Percentiles rank a stretch among this genome's conserved stretches.
These are phyloP conservation scores for Andrena camellia DNA, from an alignment of 2,888 invertebrate genomes.

Conservation along the genomic window DNA sequence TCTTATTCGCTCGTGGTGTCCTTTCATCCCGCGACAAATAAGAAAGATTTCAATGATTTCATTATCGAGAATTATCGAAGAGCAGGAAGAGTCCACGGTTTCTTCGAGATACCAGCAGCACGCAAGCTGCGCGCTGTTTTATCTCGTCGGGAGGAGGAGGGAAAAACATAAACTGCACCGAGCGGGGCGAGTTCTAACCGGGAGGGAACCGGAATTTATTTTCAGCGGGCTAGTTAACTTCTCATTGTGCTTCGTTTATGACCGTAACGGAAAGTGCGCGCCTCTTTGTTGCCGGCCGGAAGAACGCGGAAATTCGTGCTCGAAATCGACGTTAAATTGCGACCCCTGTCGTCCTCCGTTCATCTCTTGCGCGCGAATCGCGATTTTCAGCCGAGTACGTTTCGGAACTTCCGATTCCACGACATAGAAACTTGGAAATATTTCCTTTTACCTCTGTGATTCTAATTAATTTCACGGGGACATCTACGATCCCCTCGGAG, in stretches of 20 bases:
- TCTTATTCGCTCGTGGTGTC: no score
- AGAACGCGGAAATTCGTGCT: conserved; percentile 50
- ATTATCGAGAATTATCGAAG: not conserved
- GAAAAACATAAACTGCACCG: conserved; percentile 21
- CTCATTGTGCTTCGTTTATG: conserved; percentile 66
- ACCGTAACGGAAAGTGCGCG: conserved; percentile 65
- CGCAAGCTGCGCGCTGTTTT: conserved; percentile 11
- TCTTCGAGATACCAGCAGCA: conserved; percentile 20
- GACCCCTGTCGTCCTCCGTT: not conserved
- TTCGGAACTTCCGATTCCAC: not conserved
- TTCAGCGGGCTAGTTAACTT: conserved; percentile 61
- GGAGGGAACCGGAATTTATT: conserved; percentile 57
- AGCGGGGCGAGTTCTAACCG: conserved; percentile 10
- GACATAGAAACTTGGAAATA: not conserved
- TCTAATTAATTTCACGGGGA: no score
- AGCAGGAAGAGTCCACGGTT: not conserved
- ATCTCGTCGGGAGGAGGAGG: conserved; percentile 1
- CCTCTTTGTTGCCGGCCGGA: conserved; percentile 47
- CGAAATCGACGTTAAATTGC: conserved; percentile 47
- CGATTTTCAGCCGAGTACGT: not conserved
- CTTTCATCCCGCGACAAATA: not conserved
- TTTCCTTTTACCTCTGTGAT: not conserved
- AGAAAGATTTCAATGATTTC: no score
- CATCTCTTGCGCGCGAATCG: not conserved
- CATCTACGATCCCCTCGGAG: no score